These are phyloP conservation scores for Stenurella melanura DNA, from an alignment of 2,888 invertebrate species.

Conservation along the genomic window DNA sequence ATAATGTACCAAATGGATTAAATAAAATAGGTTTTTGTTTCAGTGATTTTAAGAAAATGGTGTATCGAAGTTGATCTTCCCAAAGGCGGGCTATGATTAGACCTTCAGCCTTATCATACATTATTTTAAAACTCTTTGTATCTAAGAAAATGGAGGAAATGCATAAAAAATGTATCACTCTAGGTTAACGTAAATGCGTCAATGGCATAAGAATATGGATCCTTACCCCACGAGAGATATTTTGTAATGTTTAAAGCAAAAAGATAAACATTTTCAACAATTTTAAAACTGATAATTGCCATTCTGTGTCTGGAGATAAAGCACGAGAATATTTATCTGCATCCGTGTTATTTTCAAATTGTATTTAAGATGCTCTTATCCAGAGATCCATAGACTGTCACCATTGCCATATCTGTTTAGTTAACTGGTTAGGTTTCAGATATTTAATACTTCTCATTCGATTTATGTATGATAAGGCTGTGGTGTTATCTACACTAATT, in stretches of 20 bases:
- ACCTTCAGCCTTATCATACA: conserved; percentile 2
- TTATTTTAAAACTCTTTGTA: background rate
- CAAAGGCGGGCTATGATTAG: background rate
- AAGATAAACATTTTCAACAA: background rate
- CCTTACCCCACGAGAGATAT: background rate
- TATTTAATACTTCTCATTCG: no score
- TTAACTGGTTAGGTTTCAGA: no score
- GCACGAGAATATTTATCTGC: no score
- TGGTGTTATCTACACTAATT: no score
- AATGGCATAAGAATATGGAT: conserved; percentile 1
- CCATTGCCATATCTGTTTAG: no score
- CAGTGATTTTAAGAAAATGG: background rate
- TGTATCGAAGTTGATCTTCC: background rate
- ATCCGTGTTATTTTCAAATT: no score
- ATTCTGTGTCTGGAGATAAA: background rate
- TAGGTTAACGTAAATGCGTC: background rate
- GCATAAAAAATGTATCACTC: background rate
- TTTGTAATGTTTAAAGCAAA: background rate
- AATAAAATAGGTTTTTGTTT: background rate
- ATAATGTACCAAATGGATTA: background rate
- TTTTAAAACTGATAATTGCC: conserved; percentile 6
- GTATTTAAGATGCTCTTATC: no score
- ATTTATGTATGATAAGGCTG: no score
- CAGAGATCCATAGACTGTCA: no score
- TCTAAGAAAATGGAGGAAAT: background rate